Evolutionary conservation across 2,113 vertebrate species (phyloP).

Genomic region (Struthidea cinerea): DNA sequence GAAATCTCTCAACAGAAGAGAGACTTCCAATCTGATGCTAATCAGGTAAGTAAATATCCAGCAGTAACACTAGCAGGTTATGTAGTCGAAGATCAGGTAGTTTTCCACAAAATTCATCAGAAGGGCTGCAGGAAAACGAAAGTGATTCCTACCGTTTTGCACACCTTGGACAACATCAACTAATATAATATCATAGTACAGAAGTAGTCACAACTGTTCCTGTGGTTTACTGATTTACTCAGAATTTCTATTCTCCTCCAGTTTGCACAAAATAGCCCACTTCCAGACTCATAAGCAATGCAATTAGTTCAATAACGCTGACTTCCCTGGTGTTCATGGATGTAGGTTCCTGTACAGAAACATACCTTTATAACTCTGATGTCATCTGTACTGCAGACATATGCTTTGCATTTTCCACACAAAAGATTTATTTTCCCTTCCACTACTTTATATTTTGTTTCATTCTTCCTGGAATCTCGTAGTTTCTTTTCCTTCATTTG

Average conservation of each 20-base stretch:
- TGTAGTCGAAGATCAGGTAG: neutral
- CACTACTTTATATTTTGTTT: neutral
- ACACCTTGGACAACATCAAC: neutral
- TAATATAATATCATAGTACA: neutral
- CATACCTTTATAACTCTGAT: conserved; percentile 71
- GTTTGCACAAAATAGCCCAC: neutral
- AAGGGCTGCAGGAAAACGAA: neutral
- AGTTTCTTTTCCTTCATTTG: conserved; percentile 63
- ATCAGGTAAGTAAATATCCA: neutral
- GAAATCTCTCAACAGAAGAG: neutral
- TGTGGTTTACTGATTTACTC: neutral
- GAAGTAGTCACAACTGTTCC: neutral
- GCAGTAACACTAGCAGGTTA: neutral
- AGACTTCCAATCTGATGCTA: neutral
- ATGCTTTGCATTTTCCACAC: conserved; percentile 68
- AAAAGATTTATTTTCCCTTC: conserved; percentile 52
- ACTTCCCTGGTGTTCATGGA: neutral
- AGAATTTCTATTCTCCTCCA: neutral
- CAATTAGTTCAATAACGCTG: neutral
- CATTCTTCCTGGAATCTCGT: conserved; percentile 44
- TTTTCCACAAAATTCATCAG: neutral
- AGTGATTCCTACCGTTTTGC: neutral
- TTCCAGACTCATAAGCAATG: neutral
- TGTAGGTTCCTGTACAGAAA: neutral
- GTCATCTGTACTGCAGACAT: conserved; percentile 62